Percentiles rank a stretch among this genome's conserved stretches.
These are phyloP conservation scores for Lasiurus cinereus DNA, from an alignment of 2,113 vertebrate species.

Conservation along the genomic window DNA sequence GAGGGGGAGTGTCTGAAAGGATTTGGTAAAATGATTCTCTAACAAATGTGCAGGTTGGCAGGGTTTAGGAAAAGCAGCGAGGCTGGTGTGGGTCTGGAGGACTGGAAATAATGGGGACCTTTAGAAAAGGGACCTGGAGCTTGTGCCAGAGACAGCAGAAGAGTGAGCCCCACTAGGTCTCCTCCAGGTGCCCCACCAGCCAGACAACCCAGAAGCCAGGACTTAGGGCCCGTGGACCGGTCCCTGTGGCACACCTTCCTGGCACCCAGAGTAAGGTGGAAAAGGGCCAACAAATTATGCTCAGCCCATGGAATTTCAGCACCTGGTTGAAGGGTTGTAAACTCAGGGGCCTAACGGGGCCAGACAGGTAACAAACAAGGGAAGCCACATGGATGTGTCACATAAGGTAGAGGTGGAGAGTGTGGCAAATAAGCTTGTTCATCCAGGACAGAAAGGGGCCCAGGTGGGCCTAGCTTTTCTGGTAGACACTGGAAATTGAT, in stretches of 20 bases:
- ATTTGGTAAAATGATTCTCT: too few species aligned
- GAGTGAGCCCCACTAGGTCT: background rate
- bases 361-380: background rate
- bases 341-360: background rate
- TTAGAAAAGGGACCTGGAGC: background rate
- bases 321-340: too few species aligned
- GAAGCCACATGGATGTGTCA: too few species aligned
- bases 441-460: background rate
- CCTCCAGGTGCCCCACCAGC: background rate
- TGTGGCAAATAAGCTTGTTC: background rate
- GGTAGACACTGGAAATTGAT: background rate
- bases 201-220: background rate
- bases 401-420: background rate
- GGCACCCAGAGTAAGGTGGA: background rate
- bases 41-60: background rate
- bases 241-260: rapidly evolving
- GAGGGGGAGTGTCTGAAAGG: background rate
- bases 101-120: rapidly evolving
- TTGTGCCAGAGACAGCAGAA: too few species aligned
- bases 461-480: too few species aligned
- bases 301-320: rapidly evolving
- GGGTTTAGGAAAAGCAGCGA: background rate
- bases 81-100: background rate
- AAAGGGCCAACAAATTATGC: background rate
- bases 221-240: rapidly evolving